Conservation (phyloP, 2,113 vertebrate species). For the Tragelaphus buxtoni region DNA sequence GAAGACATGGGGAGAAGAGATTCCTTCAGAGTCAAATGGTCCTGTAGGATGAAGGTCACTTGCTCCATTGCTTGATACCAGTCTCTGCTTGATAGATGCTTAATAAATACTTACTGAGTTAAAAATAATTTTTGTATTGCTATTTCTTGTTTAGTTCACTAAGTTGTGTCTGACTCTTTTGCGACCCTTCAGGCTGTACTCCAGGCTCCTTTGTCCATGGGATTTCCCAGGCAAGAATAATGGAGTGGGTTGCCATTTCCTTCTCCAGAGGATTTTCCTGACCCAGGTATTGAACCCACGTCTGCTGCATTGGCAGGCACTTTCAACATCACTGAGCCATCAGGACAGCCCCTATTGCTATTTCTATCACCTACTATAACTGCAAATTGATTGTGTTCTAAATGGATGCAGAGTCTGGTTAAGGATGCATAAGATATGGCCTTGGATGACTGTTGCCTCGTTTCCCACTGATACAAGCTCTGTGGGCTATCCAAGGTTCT, state of each 20-base stretch:
- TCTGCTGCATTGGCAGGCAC: neutral
- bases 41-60: neutral
- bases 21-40: neutral
- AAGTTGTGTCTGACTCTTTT: neutral
- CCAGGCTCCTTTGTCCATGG: neutral
- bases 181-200: neutral
- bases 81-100: neutral
- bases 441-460: neutral
- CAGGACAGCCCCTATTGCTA: neutral
- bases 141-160: neutral
- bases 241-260: neutral
- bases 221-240: neutral
- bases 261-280: neutral
- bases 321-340: neutral
- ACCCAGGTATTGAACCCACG: neutral
- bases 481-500: neutral
- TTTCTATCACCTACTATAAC: neutral
- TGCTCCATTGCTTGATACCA: neutral
- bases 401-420: neutral
- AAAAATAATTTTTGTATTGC: neutral
- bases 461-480: neutral
- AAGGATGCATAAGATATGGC: neutral
- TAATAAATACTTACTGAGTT: conserved; percentile 20
- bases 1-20: neutral
- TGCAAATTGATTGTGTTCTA: neutral